Evolutionary conservation across 2,888 invertebrate species (phyloP).

Genomic region (Ecliptopera silaceata): DNA sequence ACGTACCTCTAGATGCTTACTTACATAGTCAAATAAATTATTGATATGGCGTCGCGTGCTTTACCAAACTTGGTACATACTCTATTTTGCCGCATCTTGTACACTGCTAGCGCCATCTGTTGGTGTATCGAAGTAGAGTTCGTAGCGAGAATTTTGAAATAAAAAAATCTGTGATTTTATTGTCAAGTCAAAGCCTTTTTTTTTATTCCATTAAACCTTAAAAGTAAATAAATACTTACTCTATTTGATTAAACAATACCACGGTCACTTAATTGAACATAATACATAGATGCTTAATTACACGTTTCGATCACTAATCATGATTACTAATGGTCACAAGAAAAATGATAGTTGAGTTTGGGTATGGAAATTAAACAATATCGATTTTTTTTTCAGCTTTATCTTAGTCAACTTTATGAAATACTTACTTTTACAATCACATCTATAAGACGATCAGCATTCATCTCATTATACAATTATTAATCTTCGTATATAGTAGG

Average conservation of each 20-base stretch:
- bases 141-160: neutral
- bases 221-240: too few relatives aligned
- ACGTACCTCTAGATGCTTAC: neutral
- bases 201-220: too few relatives aligned
- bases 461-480: constrained; percentile 37
- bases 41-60: constrained; percentile 7
- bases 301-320: too few relatives aligned
- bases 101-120: constrained; percentile 42
- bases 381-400: too few relatives aligned
- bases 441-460: constrained; percentile 30
- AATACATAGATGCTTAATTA: too few relatives aligned
- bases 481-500: neutral
- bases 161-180: neutral
- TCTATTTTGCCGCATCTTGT: neutral
- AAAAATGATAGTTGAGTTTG: too few relatives aligned
- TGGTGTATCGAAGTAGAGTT: constrained; percentile 13
- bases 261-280: too few relatives aligned
- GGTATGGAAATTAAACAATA: too few relatives aligned
- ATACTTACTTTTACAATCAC: neutral
- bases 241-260: too few relatives aligned
- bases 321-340: too few relatives aligned
- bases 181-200: too few relatives aligned
- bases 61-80: neutral
- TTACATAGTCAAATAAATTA: constrained; percentile 9
- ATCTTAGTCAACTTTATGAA: too few relatives aligned